Evolutionary conservation across 2,888 invertebrate genomes (phyloP).

Genomic region (Brachyptera risi): DNA sequence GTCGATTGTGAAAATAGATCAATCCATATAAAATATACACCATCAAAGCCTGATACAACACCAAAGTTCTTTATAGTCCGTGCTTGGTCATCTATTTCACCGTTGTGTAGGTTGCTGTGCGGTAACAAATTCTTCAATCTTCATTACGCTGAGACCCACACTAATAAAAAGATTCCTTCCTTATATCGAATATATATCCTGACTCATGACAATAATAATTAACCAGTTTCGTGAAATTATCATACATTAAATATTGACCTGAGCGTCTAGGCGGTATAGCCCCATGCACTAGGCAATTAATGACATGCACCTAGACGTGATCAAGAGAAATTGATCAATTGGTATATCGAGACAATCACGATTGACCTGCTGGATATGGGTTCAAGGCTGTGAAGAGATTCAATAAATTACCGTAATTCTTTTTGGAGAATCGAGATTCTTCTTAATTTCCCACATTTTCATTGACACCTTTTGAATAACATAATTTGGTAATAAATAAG

Average conservation of each 20-base stretch:
- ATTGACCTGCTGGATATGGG: conserved; percentile 2
- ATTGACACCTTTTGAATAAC: no score
- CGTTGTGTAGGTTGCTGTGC: neutral
- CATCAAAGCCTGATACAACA: neutral
- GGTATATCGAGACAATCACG: neutral
- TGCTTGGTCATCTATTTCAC: neutral
- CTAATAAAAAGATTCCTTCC: neutral
- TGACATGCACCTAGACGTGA: neutral
- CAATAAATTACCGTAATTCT: neutral
- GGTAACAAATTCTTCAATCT: conserved; percentile 6
- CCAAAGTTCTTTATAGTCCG: no score
- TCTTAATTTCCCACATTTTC: no score
- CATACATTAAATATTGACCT: conserved; percentile 8
- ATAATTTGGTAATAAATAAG: no score
- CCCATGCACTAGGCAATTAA: conserved; percentile 3
- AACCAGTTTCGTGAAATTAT: conserved; percentile 13
- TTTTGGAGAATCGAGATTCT: neutral
- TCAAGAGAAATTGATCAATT: conserved; percentile 6
- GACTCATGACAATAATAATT: conserved; percentile 15
- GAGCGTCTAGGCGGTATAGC: no score
- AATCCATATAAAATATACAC: no score
- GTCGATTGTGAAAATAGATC: no score
- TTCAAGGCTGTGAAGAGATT: conserved; percentile 1
- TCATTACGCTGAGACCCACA: neutral
- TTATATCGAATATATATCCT: neutral